These are phyloP conservation scores for Lepidostoma basale DNA, from an alignment of 1,140 invertebrate genomes.

Conservation along the genomic window DNA sequence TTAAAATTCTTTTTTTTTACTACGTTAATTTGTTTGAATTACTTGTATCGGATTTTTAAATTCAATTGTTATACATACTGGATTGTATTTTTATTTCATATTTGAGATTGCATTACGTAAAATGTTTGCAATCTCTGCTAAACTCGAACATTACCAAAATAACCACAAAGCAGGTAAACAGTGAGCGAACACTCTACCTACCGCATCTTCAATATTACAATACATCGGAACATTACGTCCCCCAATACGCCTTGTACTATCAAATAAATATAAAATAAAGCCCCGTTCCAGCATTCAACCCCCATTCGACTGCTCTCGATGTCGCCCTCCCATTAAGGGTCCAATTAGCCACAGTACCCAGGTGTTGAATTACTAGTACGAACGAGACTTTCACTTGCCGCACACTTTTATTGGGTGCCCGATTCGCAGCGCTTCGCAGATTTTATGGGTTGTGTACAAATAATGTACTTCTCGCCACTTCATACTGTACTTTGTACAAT, in stretches of 20 bases:
- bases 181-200: not conserved
- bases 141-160: not conserved
- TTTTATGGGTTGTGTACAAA: not conserved
- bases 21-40: too few relatives aligned
- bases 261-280: too few relatives aligned
- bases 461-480: not conserved
- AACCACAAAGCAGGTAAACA: conserved; percentile 7
- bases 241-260: conserved; percentile 6
- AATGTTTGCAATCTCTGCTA: not conserved
- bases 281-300: too few relatives aligned
- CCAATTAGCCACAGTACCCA: conserved; percentile 14
- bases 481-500: too few relatives aligned
- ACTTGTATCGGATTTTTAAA: too few relatives aligned
- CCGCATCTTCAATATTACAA: not conserved
- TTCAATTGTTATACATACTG: too few relatives aligned
- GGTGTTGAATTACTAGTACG: not conserved
- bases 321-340: conserved; percentile 3
- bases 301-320: not conserved
- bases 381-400: not conserved
- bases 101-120: too few relatives aligned
- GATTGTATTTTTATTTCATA: too few relatives aligned
- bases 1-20: too few relatives aligned
- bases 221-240: not conserved
- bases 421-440: not conserved
- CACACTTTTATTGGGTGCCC: conserved; percentile 5